Evolutionary conservation across 2,113 vertebrate genomes (phyloP).

Genomic region (Upupa epops): DNA sequence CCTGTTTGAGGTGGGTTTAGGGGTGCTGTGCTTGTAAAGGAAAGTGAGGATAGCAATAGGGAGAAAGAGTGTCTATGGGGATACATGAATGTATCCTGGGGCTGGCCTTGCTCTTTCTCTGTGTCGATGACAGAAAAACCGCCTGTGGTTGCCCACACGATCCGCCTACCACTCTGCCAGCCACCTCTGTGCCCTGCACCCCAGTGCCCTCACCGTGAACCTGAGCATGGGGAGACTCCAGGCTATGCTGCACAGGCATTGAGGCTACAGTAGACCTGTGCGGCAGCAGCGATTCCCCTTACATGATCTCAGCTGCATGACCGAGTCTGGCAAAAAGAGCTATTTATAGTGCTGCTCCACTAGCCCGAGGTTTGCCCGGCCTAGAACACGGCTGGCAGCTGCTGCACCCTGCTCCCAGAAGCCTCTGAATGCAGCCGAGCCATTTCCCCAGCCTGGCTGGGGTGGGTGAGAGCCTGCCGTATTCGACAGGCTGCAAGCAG

Average conservation of each 20-base stretch:
- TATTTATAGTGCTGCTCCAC: constrained; percentile 16
- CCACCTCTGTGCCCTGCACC: not conserved
- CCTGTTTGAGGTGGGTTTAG: not conserved
- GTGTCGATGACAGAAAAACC: not conserved
- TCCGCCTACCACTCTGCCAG: not conserved
- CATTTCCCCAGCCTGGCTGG: not conserved
- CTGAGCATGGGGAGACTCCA: not conserved
- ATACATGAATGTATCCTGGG: not conserved
- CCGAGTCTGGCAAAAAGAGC: not conserved
- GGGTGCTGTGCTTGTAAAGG: not conserved
- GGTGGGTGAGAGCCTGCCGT: not conserved
- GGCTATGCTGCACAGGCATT: not conserved
- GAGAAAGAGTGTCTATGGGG: not conserved
- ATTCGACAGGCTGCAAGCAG: not conserved
- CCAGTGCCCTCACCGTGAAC: not conserved
- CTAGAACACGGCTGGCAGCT: not conserved
- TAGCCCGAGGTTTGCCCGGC: not conserved
- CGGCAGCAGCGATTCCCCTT: not conserved
- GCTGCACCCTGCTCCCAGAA: not conserved
- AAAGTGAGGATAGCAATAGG: not conserved
- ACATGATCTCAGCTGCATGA: not conserved
- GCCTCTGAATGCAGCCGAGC: constrained; percentile 16
- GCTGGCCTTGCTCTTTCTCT: not conserved
- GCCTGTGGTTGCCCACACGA: not conserved
- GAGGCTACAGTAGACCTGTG: not conserved